Conservation (phyloP, 2,113 vertebrate species). For the Sialia sialis region DNA sequence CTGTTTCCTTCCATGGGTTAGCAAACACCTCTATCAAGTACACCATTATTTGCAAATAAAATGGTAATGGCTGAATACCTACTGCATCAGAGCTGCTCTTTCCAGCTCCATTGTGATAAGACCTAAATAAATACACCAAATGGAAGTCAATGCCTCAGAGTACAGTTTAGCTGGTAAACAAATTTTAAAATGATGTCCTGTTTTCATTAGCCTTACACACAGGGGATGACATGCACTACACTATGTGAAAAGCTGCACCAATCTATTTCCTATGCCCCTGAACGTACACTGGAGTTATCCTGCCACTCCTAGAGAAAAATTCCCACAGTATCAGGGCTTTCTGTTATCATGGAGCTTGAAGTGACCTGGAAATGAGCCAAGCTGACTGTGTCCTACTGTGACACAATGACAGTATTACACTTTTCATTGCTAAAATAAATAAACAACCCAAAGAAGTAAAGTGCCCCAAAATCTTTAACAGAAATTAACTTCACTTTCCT, state of each 20-base stretch:
- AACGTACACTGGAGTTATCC: neutral
- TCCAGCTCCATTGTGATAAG: neutral
- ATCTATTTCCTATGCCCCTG: neutral
- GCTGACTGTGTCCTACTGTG: neutral
- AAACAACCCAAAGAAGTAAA: neutral
- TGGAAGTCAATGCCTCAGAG: neutral
- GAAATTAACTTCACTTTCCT: neutral
- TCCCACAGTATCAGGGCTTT: neutral
- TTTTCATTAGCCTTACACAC: neutral
- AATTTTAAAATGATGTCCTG: neutral
- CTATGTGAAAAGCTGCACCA: neutral
- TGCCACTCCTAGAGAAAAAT: neutral
- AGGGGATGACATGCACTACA: neutral
- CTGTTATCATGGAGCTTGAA: neutral
- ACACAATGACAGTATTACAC: neutral
- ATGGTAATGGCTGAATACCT: neutral
- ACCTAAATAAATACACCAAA: neutral
- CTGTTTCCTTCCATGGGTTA: neutral
- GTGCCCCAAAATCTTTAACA: neutral
- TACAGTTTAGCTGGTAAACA: neutral
- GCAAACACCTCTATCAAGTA: neutral
- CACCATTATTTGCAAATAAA: slow-evolving; percentile 3
- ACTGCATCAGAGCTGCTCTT: neutral
- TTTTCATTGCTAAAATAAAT: neutral
- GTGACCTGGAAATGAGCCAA: neutral